Evolutionary conservation across 2,888 invertebrate genomes (phyloP).

Genomic region (Papilio elwesi): DNA sequence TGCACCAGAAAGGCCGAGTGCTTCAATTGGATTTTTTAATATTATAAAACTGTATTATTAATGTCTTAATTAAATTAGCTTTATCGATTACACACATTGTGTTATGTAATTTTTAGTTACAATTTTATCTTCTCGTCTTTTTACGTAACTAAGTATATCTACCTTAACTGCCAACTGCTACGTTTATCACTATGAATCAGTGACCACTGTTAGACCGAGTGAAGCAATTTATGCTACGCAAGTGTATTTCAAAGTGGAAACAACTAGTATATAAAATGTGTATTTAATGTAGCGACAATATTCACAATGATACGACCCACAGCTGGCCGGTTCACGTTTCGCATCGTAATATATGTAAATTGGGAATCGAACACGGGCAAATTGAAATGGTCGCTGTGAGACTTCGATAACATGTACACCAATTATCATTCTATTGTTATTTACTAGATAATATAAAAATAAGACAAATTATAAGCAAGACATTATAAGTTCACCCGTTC

Average conservation of each 20-base stretch:
- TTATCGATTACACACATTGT: too few relatives aligned
- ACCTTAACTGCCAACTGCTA: too few relatives aligned
- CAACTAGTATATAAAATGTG: slow-evolving; percentile 5
- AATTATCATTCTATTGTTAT: slow-evolving; percentile 21
- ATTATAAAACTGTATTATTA: too few relatives aligned
- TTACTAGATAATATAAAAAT: neutral
- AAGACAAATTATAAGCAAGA: neutral
- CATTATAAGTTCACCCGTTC: neutral
- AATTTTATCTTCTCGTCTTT: too few relatives aligned
- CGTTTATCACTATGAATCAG: too few relatives aligned
- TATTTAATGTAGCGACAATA: slow-evolving; percentile 16
- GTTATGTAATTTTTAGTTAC: too few relatives aligned
- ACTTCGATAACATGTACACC: slow-evolving; percentile 22
- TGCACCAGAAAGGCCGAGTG: too few relatives aligned
- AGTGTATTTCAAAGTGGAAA: neutral
- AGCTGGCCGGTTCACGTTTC: slow-evolving; percentile 49
- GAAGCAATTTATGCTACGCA: too few relatives aligned
- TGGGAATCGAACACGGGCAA: slow-evolving; percentile 48
- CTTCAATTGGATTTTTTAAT: too few relatives aligned
- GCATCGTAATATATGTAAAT: slow-evolving; percentile 73
- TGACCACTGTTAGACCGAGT: too few relatives aligned
- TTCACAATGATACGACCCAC: slow-evolving; percentile 13
- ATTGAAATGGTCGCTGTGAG: slow-evolving; percentile 53
- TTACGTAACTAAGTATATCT: too few relatives aligned
- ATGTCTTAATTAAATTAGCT: too few relatives aligned